phyloP scores from a whole-genome alignment of 2,113 vertebrate species.

The Scartelaos histophorus region DNA sequence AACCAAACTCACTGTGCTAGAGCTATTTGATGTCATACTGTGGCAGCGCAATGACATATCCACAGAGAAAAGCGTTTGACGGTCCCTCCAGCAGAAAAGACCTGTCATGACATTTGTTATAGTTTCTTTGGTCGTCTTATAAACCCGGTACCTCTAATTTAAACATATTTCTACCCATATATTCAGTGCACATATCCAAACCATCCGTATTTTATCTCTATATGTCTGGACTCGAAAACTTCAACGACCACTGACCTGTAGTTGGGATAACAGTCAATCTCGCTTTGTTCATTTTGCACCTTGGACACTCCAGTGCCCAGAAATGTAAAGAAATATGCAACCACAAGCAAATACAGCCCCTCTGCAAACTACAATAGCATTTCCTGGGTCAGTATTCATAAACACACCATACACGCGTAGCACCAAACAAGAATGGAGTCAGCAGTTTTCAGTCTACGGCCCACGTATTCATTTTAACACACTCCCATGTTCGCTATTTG shows the following conservation, averaged over 20 bases:
- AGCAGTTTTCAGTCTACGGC: slow-evolving; percentile 35
- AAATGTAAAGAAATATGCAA: slow-evolving; percentile 21
- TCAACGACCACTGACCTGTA: background rate
- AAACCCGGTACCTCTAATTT: no score
- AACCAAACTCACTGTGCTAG: no score
- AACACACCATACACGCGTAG: slow-evolving; percentile 3
- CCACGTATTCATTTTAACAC: slow-evolving; percentile 9
- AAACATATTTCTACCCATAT: background rate
- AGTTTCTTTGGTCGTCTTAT: no score
- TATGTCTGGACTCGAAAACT: background rate
- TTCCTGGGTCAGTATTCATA: slow-evolving; percentile 5
- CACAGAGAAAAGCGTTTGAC: no score
- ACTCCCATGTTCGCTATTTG: background rate
- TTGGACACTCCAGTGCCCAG: background rate
- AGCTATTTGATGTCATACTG: no score
- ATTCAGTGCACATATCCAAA: background rate
- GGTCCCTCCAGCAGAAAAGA: no score
- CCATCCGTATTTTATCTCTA: background rate
- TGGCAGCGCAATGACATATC: no score
- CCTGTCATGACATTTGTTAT: no score
- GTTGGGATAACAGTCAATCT: background rate
- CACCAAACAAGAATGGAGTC: slow-evolving; percentile 28
- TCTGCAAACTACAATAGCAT: slow-evolving; percentile 1
- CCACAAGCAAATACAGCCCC: slow-evolving; percentile 30
- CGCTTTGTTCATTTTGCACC: background rate